These are phyloP conservation scores for Globia sparganii DNA, from an alignment of 2,888 invertebrate species.

Conservation along the genomic window DNA sequence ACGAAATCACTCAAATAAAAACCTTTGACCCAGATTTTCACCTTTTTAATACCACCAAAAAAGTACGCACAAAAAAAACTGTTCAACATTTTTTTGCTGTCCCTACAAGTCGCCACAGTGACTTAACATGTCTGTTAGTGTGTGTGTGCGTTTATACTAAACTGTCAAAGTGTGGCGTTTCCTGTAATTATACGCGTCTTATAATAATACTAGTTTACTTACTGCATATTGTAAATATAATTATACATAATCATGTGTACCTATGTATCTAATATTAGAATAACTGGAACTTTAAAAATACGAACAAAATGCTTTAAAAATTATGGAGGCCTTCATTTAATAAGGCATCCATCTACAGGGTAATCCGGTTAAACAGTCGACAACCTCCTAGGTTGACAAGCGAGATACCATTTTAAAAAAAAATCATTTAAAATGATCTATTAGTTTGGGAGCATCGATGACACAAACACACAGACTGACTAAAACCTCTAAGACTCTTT, in stretches of 20 bases:
- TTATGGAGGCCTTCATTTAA: not conserved
- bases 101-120: conserved; percentile 67
- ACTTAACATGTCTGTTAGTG: conserved; percentile 67
- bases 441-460: not conserved
- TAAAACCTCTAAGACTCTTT: not conserved
- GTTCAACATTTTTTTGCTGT: conserved; percentile 59
- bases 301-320: not conserved
- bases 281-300: not conserved
- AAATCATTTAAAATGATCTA: not conserved
- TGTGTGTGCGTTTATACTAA: conserved; percentile 63
- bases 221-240: conserved; percentile 29
- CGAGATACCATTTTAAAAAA: not conserved
- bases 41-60: not conserved
- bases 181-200: conserved; percentile 81
- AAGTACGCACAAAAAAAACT: not conserved
- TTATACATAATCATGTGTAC: not conserved
- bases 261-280: not conserved
- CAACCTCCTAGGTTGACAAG: not conserved
- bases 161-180: conserved; percentile 70
- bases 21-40: conserved; percentile 4
- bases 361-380: not conserved
- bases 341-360: not conserved
- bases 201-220: conserved; percentile 72
- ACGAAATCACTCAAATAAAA: not conserved
- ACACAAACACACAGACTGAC: not conserved